phyloP scores from a whole-genome alignment of 2,113 vertebrate species.

The Alosa alosa region DNA sequence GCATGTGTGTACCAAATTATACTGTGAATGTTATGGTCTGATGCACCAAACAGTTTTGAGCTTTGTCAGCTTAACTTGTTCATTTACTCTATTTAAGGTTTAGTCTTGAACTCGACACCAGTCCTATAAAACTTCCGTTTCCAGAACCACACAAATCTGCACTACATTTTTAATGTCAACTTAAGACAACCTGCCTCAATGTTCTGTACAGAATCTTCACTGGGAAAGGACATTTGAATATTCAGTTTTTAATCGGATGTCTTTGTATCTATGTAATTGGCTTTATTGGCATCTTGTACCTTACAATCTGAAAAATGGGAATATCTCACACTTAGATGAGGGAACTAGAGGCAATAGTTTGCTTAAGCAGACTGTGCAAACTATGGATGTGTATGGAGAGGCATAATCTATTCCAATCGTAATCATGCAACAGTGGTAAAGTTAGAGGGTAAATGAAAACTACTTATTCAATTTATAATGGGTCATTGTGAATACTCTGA shows the following conservation, averaged over 20 bases:
- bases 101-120: not conserved
- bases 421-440: not conserved
- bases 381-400: not conserved
- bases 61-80: not conserved
- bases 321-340: not conserved
- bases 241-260: not conserved
- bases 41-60: not conserved
- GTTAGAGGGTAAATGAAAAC: not conserved
- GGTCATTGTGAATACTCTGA: too few species aligned
- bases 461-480: too few species aligned
- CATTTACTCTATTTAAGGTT: not conserved
- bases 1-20: not conserved
- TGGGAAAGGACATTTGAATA: not conserved
- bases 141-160: constrained; percentile 4
- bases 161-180: not conserved
- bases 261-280: not conserved
- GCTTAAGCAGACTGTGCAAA: not conserved
- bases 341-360: not conserved
- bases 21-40: not conserved
- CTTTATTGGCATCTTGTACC: not conserved
- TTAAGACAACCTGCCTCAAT: not conserved
- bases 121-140: not conserved
- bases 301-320: not conserved
- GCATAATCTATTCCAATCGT: not conserved
- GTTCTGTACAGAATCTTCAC: not conserved